Base-by-base conservation (phyloP, 2,888 invertebrate genomes). In the Sphinx pinastri region DNA sequence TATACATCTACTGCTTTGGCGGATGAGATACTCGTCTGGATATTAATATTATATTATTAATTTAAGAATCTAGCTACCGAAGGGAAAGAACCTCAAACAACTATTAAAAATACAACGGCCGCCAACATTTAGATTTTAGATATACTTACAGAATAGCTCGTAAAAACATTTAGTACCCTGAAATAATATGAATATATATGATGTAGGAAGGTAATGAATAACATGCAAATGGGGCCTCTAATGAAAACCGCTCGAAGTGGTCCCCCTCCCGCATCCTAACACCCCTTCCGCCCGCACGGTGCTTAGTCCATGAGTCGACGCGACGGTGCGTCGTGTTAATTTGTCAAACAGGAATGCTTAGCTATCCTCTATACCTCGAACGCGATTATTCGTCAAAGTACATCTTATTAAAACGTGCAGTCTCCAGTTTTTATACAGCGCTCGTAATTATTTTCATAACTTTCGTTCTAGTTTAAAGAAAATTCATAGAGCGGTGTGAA, bases 201-300 rank as follows among this genome's bases (percentile, higher is more conserved):
- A 77, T 76, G 75, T 75, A 71, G 71, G 72, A 77, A 80, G 81
- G 84, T 88, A 89, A 89, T 89, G 88, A 90, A 90, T 89, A 88
- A 87, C 88, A 90, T 88, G 89, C 87, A 89, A 89, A 91, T 89
- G 85, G 79, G 81, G 78, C 73, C 79, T 80, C 82, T 88, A 89
- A 90, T 89, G 86, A 89, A 86, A 88, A 84, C 84, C 82, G 81
- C 83, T 82, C 79, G 72, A 75, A 60, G 75, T 75, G 74, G 55
- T 69, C 72, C 73, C 75, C 68, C 75, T 75, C 75, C 68, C 75
- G 76, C 70, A 71, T 71, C 19, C 45, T 55, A 67, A 0, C 38
- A 0, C 38, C 25, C 60, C 68, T 66, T 58, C 49, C 70, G 70
- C 72, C 12, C 38, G 49, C 68, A 38, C 60, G 71, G 55, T 54